Conservation (phyloP, 2,888 invertebrate genomes). For the Phalera bucephala region DNA sequence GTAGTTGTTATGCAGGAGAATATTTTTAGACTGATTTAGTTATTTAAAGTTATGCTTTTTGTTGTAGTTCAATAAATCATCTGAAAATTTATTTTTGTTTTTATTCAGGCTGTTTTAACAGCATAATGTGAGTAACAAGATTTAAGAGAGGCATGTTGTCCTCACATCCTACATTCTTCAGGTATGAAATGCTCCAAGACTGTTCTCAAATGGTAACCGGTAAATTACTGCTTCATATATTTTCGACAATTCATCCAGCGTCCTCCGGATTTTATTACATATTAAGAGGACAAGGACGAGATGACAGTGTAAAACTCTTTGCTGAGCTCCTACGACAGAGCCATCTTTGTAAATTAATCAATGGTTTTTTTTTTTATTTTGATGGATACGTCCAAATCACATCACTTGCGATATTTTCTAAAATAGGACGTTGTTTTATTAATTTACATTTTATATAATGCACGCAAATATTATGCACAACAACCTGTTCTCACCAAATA, state of each 20-base stretch:
- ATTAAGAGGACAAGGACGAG: too few relatives aligned
- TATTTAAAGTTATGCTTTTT: constrained; percentile 81
- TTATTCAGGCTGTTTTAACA: constrained; percentile 26
- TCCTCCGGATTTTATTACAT: not conserved
- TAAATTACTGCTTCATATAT: too few relatives aligned
- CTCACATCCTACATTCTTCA: too few relatives aligned
- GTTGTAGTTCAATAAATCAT: constrained; percentile 81
- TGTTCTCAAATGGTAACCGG: too few relatives aligned
- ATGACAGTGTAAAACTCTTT: too few relatives aligned
- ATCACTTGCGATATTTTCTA: too few relatives aligned
- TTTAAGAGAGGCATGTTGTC: constrained; percentile 11
- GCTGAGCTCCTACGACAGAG: too few relatives aligned
- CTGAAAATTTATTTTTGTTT: constrained; percentile 50
- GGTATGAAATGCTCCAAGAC: too few relatives aligned
- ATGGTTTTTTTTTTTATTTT: too few relatives aligned
- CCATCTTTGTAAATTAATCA: too few relatives aligned
- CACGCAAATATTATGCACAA: constrained; percentile 28
- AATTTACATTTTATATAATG: constrained; percentile 11
- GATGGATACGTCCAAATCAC: too few relatives aligned
- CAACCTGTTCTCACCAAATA: constrained; percentile 35
- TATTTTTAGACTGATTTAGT: constrained; percentile 84
- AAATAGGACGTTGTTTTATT: too few relatives aligned
- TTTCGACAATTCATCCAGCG: not conserved
- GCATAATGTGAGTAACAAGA: not conserved
- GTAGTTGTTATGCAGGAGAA: constrained; percentile 73